A percentile compares a stretch with the other conserved stretches of the same genome.
Evolutionary conservation across 2,888 invertebrate genomes (phyloP).

Genomic region (Pyrrhosoma nymphula): DNA sequence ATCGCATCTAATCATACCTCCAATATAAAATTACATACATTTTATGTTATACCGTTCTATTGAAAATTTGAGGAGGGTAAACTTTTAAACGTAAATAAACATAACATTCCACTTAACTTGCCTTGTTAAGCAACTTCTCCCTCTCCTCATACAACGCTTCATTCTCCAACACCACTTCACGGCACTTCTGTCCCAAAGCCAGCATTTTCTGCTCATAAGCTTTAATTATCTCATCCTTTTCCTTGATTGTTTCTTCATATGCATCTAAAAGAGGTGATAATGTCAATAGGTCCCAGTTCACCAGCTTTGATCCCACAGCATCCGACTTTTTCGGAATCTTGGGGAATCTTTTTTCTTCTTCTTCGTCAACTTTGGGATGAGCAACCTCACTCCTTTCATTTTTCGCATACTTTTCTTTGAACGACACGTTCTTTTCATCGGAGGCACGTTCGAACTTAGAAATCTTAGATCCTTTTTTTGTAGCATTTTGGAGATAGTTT

Average conservation of each 20-base stretch:
- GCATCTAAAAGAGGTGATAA: slow-evolving; percentile 55
- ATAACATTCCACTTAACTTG: neutral
- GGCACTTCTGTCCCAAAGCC: slow-evolving; percentile 47
- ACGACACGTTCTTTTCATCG: neutral
- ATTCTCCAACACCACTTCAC: slow-evolving; percentile 48
- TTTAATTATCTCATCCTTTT: slow-evolving; percentile 48
- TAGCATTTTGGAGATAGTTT: neutral
- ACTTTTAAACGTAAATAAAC: no score
- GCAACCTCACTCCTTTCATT: neutral
- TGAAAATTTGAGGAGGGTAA: no score
- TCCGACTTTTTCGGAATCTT: neutral
- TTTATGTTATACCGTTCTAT: no score
- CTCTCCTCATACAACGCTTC: slow-evolving; percentile 51
- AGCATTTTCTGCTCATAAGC: slow-evolving; percentile 49
- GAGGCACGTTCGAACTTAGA: neutral
- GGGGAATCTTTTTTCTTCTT: neutral
- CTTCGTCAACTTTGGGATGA: neutral
- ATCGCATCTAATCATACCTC: no score
- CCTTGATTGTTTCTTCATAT: slow-evolving; percentile 50
- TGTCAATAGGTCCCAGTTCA: slow-evolving; percentile 17
- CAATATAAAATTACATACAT: no score
- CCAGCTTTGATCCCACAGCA: neutral
- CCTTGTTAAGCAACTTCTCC: slow-evolving; percentile 43
- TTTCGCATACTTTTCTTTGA: neutral
- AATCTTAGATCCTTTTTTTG: neutral